Evolutionary conservation across 2,113 vertebrate genomes (phyloP).

Genomic region (Oreotrochilus melanogaster): DNA sequence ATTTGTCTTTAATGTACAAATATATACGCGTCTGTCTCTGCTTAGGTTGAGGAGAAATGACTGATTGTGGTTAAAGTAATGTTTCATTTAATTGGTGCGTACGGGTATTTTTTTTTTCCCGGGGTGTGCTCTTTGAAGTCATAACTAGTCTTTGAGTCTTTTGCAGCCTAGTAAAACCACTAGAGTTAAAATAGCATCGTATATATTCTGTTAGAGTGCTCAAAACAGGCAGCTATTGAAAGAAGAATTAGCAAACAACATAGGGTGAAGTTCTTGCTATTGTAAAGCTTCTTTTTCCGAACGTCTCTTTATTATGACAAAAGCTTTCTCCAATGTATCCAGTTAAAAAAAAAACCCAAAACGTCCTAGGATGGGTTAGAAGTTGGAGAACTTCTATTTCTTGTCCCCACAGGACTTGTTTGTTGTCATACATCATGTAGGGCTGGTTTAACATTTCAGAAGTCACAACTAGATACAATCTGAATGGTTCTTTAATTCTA

Average conservation of each 20-base stretch:
- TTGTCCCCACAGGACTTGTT: accelerated
- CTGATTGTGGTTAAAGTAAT: accelerated
- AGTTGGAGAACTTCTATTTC: background rate
- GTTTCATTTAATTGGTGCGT: accelerated
- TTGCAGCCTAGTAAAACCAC: background rate
- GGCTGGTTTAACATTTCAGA: background rate
- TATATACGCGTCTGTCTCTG: accelerated
- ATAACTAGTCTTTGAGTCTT: background rate
- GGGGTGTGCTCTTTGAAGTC: background rate
- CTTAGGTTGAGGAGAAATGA: background rate
- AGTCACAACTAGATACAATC: accelerated
- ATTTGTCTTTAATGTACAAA: accelerated
- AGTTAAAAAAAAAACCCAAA: no score
- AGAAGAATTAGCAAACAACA: background rate
- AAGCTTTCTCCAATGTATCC: background rate
- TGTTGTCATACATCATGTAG: background rate
- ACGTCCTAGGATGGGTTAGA: background rate
- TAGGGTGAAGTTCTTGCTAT: no score
- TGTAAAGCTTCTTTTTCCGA: background rate
- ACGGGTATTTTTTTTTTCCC: accelerated
- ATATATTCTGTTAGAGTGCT: background rate
- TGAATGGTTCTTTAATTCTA: background rate
- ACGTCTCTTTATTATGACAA: no score
- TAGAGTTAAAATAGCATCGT: accelerated
- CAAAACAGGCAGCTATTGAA: no score